Conservation (phyloP, 2,888 invertebrate genomes). For the Leucophora obtusa region DNA sequence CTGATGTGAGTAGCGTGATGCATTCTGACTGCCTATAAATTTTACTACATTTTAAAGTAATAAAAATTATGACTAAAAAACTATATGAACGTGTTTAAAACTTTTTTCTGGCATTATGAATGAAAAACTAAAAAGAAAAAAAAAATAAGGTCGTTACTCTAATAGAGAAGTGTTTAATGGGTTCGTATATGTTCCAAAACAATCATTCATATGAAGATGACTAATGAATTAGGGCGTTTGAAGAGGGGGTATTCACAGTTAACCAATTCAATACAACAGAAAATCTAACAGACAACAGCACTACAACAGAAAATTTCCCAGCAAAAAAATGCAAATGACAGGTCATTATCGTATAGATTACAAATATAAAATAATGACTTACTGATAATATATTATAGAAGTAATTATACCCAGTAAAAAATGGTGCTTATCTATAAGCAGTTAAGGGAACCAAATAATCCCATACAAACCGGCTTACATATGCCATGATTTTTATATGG, state of each 20-base stretch:
- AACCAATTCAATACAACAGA: no score
- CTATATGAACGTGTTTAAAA: conserved; percentile 57
- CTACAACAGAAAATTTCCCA: no score
- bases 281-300: no score
- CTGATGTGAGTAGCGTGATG: background rate
- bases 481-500: no score
- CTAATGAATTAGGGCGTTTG: conserved; percentile 15
- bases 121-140: conserved; percentile 42
- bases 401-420: no score
- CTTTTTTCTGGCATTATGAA: conserved; percentile 58
- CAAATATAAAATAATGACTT: no score
- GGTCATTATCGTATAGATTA: no score
- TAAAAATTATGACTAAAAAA: conserved; percentile 38
- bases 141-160: conserved; percentile 48
- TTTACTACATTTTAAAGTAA: conserved; percentile 56
- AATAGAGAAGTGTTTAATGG: conserved; percentile 33
- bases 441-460: no score
- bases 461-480: no score
- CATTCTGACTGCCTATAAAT: conserved; percentile 40
- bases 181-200: background rate
- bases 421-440: no score
- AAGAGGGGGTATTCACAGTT: background rate
- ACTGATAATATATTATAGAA: no score
- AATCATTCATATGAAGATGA: conserved; percentile 38
- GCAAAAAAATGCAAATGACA: no score